Percentiles rank a stretch among this genome's conserved stretches.
These are phyloP conservation scores for Synaphobranchus kaupii DNA, from an alignment of 2,797 vertebrate species.

Conservation along the genomic window DNA sequence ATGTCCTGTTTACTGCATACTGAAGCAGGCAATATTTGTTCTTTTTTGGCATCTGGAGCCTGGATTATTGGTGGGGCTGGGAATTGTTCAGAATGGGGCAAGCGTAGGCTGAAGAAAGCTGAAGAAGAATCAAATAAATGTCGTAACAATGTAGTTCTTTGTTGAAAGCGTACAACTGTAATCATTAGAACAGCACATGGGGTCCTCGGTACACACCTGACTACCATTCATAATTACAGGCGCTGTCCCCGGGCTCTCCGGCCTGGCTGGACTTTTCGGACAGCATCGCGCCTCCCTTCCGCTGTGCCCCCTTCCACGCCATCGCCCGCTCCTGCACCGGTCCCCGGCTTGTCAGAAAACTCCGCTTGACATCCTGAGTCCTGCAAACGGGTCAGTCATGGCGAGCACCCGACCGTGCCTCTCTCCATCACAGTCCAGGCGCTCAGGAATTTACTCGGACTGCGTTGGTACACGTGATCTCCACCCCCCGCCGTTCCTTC, in stretches of 20 bases:
- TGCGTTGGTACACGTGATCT: neutral
- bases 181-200: neutral
- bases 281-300: neutral
- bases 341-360: constrained; percentile 28
- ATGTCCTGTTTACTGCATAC: constrained; percentile 30
- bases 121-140: neutral
- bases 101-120: neutral
- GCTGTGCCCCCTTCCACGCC: constrained; percentile 28
- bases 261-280: constrained; percentile 7
- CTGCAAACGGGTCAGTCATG: constrained; percentile 18
- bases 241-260: neutral
- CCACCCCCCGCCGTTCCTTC: constrained; percentile 23
- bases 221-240: neutral
- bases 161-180: neutral
- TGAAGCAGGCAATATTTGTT: constrained; percentile 39
- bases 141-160: neutral
- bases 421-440: constrained; percentile 26
- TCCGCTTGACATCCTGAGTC: constrained; percentile 13
- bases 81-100: constrained; percentile 43
- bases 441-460: constrained; percentile 23
- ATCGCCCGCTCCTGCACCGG: constrained; percentile 11
- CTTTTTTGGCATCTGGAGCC: constrained; percentile 29
- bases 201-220: neutral
- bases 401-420: neutral
- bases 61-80: constrained; percentile 22